These are phyloP conservation scores for Xiphias gladius DNA, from an alignment of 2,113 vertebrate species.

Conservation along the genomic window DNA sequence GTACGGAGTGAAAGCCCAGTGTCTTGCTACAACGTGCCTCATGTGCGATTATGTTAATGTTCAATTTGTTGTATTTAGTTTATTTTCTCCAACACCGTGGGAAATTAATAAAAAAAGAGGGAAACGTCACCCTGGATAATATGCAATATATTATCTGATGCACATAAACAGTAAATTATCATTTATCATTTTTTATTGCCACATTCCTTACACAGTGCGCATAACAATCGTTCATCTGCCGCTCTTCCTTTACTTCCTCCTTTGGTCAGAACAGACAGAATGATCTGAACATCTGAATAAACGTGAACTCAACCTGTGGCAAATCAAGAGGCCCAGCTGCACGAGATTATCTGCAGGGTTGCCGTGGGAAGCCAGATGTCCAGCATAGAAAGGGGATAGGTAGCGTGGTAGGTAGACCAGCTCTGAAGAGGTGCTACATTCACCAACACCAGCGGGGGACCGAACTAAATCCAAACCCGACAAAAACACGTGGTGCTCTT, in stretches of 20 bases:
- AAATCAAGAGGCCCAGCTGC: constrained; percentile 44
- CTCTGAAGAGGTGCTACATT: constrained; percentile 41
- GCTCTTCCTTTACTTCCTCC: constrained; percentile 9
- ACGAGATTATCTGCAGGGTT: constrained; percentile 50
- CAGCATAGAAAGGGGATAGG: constrained; percentile 47
- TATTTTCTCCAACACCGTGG: background rate
- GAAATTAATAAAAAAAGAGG: background rate
- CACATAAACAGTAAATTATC: constrained; percentile 26
- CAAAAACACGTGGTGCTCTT: constrained; percentile 29
- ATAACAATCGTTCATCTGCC: constrained; percentile 48
- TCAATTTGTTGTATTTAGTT: background rate
- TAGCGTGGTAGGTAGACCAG: constrained; percentile 27
- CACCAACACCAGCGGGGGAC: constrained; percentile 30
- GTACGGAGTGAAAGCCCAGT: background rate
- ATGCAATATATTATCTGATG: background rate
- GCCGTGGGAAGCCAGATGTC: constrained; percentile 50
- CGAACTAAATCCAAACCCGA: constrained; percentile 18
- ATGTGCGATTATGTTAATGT: background rate
- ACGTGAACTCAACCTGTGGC: constrained; percentile 33
- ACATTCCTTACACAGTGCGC: constrained; percentile 61
- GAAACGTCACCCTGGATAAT: background rate
- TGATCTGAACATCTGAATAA: constrained; percentile 20
- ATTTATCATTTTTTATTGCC: constrained; percentile 69
- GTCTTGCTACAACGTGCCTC: background rate
- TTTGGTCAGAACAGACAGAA: constrained; percentile 52